Conservation (phyloP, 2,113 vertebrate genomes). For the Arvicanthis niloticus region DNA sequence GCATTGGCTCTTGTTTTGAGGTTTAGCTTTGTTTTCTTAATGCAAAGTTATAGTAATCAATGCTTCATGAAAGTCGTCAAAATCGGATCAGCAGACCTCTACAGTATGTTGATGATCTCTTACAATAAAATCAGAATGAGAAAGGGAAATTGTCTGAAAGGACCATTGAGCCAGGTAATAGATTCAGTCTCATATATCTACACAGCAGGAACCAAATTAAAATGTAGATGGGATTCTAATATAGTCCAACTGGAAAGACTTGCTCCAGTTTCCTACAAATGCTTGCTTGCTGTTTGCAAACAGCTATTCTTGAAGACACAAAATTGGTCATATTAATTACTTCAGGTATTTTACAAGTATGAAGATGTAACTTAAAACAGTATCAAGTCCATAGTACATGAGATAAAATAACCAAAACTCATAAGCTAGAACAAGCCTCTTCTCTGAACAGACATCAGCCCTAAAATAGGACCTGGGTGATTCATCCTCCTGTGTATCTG, state of each 20-base stretch:
- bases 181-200: conserved; percentile 82
- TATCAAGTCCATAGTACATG: not conserved
- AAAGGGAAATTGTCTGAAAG: conserved; percentile 83
- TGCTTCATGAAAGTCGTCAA: conserved; percentile 75
- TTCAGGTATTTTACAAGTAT: conserved; percentile 27
- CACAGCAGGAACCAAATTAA: conserved; percentile 85
- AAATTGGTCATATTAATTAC: conserved; percentile 74
- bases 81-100: conserved; percentile 82
- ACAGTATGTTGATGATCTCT: conserved; percentile 75
- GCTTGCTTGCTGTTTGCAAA: conserved; percentile 66
- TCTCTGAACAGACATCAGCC: not conserved
- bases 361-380: conserved; percentile 59
- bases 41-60: conserved; percentile 65
- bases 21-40: conserved; percentile 21
- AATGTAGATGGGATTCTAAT: conserved; percentile 85
- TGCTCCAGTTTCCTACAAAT: conserved; percentile 63
- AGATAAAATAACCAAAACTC: conserved; percentile 35
- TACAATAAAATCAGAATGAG: conserved; percentile 85
- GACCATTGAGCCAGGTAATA: conserved; percentile 86
- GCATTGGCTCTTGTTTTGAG: conserved; percentile 64
- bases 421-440: not conserved
- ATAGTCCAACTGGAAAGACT: conserved; percentile 78
- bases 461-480: conserved; percentile 51
- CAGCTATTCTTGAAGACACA: conserved; percentile 60
- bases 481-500: not conserved